phyloP scores from a whole-genome alignment of 2,797 vertebrate species.

The Crocodylus rhombifer region DNA sequence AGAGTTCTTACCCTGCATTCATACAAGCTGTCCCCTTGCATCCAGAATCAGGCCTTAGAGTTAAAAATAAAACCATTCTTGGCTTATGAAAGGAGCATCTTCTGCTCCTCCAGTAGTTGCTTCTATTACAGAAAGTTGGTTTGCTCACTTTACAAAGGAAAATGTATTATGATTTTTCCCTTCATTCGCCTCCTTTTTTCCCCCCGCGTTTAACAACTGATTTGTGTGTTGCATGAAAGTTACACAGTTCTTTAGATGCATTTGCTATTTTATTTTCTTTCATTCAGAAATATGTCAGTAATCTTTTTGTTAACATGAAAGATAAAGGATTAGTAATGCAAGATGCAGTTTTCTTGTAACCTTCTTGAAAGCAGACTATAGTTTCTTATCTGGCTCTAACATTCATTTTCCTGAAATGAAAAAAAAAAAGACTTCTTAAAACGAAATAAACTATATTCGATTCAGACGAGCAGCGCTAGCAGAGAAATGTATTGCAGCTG shows the following conservation, averaged over 20 bases:
- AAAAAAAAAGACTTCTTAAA: constrained; percentile 80
- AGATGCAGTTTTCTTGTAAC: constrained; percentile 87
- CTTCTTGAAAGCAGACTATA: constrained; percentile 87
- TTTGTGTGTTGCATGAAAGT: constrained; percentile 85
- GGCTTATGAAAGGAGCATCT: constrained; percentile 35
- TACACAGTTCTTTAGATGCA: constrained; percentile 83
- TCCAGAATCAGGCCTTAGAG: background rate
- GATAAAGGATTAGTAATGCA: constrained; percentile 89
- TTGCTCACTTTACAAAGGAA: constrained; percentile 79
- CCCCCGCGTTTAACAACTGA: constrained; percentile 79
- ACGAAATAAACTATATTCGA: constrained; percentile 83
- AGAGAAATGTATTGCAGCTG: constrained; percentile 71
- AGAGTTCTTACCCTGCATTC: background rate
- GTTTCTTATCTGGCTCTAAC: constrained; percentile 87
- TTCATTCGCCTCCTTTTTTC: constrained; percentile 77
- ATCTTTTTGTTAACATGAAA: constrained; percentile 88
- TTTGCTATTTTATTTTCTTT: constrained; percentile 86
- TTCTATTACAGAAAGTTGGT: constrained; percentile 73
- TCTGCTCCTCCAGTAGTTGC: constrained; percentile 38
- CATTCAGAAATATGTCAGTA: constrained; percentile 87
- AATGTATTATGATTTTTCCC: constrained; percentile 78
- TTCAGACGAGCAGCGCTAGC: constrained; percentile 72
- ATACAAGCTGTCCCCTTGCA: background rate
- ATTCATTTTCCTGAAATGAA: constrained; percentile 83
- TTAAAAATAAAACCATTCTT: background rate